phyloP scores from a whole-genome alignment of 2,888 invertebrate species.

The Cabera pusaria region DNA sequence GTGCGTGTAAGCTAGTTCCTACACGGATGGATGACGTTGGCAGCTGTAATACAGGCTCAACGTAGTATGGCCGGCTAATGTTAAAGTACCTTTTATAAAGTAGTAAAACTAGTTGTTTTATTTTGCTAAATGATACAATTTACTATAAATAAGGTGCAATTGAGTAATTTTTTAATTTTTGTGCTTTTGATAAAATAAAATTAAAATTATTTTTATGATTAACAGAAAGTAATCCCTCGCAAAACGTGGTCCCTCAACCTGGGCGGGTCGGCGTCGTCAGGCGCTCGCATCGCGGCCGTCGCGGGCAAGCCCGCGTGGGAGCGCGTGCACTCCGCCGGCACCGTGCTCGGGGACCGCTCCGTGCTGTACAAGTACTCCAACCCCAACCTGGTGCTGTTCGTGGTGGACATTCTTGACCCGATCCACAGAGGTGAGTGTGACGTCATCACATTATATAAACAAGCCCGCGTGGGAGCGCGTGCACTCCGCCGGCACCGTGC shows the following conservation, averaged over 20 bases:
- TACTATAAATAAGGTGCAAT: no score
- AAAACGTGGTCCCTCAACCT: conserved; percentile 90
- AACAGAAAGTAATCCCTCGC: conserved; percentile 82
- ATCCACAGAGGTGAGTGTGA: conserved; percentile 87
- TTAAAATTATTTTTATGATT: no score
- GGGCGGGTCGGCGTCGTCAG: conserved; percentile 79
- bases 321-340: conserved; percentile 22
- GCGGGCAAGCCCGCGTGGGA: conserved; percentile 83
- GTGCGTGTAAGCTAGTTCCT: no score
- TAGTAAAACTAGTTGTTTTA: no score
- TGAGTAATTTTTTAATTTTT: no score
- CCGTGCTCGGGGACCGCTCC: conserved; percentile 93
- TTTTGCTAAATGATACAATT: no score
- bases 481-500: conserved; percentile 67
- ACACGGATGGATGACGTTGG: no score
- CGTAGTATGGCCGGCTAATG: no score
- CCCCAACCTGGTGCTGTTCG: conserved; percentile 96
- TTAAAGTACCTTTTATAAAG: no score
- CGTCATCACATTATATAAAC: no score
- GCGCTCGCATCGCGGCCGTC: conserved; percentile 85
- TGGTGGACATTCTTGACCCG: conserved; percentile 89
- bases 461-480: conserved; percentile 76
- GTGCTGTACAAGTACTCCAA: conserved; percentile 99
- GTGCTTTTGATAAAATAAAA: no score
- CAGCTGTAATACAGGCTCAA: no score